Percentiles rank a stretch among this genome's conserved stretches.
Evolutionary conservation across 2,888 invertebrate genomes (phyloP).

Genomic region (Caenorhabditis plicata): DNA sequence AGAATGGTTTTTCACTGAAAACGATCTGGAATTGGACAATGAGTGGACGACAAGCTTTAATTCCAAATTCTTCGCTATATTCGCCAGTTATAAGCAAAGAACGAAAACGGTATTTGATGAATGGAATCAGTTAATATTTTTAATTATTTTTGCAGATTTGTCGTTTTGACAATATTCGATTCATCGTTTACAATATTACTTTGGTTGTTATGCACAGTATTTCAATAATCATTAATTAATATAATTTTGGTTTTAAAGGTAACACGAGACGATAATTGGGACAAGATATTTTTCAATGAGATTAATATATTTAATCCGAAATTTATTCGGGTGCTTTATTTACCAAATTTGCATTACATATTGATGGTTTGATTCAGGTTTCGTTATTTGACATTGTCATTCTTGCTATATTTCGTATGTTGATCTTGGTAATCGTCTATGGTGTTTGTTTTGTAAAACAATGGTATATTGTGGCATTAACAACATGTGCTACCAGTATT

Average conservation of each 20-base stretch:
- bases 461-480: conserved; percentile 56
- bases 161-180: conserved; percentile 56
- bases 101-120: conserved; percentile 11
- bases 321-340: conserved; percentile 33
- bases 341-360: too few species aligned
- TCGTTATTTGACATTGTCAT: conserved; percentile 58
- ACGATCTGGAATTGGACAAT: conserved; percentile 4
- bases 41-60: conserved; percentile 26
- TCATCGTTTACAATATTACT: conserved; percentile 47
- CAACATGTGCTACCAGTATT: conserved; percentile 48
- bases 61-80: not conserved
- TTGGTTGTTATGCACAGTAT: conserved; percentile 56
- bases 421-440: conserved; percentile 43
- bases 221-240: not conserved
- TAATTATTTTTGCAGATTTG: conserved; percentile 43
- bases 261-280: conserved; percentile 50
- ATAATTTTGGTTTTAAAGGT: conserved; percentile 3
- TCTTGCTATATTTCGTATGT: conserved; percentile 47
- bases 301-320: conserved; percentile 52
- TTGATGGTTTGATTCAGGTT: conserved; percentile 12
- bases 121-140: not conserved
- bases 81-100: conserved; percentile 13
- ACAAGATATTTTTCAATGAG: conserved; percentile 47
- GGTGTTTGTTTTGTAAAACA: conserved; percentile 45
- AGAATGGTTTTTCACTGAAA: conserved; percentile 22